phyloP scores from a whole-genome alignment of 2,888 invertebrate genomes.

The Chaitophorus viminalis region DNA sequence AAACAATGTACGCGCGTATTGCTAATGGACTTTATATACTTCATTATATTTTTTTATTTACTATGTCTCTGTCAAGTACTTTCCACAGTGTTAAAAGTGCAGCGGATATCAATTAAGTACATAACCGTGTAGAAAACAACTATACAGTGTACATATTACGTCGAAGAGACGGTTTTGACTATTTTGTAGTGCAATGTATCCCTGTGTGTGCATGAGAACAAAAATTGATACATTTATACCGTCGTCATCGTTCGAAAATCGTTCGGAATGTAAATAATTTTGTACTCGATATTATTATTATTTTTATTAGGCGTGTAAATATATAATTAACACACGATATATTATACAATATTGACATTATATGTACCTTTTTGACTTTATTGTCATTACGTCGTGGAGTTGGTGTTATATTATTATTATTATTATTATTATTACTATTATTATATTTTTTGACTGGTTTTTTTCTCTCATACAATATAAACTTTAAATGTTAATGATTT shows the following conservation, averaged over 20 bases:
- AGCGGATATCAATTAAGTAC: background rate
- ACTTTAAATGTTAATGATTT: background rate
- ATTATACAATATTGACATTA: no score
- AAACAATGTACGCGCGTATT: background rate
- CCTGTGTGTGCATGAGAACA: background rate
- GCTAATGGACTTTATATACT: background rate
- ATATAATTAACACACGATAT: background rate
- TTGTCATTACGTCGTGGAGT: background rate
- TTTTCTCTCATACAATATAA: no score
- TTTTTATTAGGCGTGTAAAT: background rate
- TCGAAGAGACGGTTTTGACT: background rate
- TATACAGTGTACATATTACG: background rate
- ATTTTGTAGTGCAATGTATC: no score
- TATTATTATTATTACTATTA: background rate
- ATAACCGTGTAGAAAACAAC: background rate
- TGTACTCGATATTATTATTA: background rate
- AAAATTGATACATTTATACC: background rate
- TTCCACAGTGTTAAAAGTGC: background rate
- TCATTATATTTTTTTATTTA: background rate
- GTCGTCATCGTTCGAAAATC: background rate
- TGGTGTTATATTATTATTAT: background rate
- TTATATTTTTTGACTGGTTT: background rate
- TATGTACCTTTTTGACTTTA: no score
- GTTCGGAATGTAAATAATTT: background rate
- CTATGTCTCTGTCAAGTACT: background rate